Conservation (phyloP, 2,797 vertebrate species). For the Arnoldichthys spilopterus region DNA sequence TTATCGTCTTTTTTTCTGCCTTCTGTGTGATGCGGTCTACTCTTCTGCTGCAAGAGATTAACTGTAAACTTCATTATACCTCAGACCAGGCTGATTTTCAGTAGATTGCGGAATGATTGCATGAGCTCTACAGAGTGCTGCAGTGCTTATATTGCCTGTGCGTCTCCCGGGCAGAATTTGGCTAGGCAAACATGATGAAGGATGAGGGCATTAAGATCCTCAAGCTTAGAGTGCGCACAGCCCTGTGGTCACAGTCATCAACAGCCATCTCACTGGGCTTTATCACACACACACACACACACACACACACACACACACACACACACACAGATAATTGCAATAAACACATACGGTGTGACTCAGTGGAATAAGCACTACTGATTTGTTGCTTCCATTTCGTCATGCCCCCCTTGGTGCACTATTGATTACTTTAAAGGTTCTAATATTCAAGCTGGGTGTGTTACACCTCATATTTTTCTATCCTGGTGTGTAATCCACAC, state of each 20-base stretch:
- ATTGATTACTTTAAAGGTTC: constrained; percentile 83
- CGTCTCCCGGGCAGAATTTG: constrained; percentile 66
- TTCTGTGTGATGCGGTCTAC: constrained; percentile 4
- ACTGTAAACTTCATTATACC: constrained; percentile 56
- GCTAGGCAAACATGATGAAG: constrained; percentile 61
- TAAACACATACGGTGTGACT: constrained; percentile 61
- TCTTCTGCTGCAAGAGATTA: constrained; percentile 39
- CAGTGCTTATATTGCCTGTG: constrained; percentile 62
- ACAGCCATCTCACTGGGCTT: constrained; percentile 79
- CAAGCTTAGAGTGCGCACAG: constrained; percentile 69
- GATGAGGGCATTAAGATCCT: constrained; percentile 61
- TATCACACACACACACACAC: constrained; percentile 73
- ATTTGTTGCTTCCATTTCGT: constrained; percentile 45
- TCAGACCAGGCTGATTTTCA: constrained; percentile 50
- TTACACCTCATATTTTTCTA: constrained; percentile 33
- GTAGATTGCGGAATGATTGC: constrained; percentile 50
- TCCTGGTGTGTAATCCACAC: not conserved
- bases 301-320: constrained; percentile 57
- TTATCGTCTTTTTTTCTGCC: constrained; percentile 23
- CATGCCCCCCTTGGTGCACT: constrained; percentile 59
- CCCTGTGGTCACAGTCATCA: constrained; percentile 64
- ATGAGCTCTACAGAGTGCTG: constrained; percentile 58
- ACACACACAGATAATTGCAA: constrained; percentile 7
- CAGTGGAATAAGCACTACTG: constrained; percentile 37
- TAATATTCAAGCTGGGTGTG: constrained; percentile 32